phyloP scores from a whole-genome alignment of 1,140 invertebrate species.

The Philotrypesis tridentata region DNA sequence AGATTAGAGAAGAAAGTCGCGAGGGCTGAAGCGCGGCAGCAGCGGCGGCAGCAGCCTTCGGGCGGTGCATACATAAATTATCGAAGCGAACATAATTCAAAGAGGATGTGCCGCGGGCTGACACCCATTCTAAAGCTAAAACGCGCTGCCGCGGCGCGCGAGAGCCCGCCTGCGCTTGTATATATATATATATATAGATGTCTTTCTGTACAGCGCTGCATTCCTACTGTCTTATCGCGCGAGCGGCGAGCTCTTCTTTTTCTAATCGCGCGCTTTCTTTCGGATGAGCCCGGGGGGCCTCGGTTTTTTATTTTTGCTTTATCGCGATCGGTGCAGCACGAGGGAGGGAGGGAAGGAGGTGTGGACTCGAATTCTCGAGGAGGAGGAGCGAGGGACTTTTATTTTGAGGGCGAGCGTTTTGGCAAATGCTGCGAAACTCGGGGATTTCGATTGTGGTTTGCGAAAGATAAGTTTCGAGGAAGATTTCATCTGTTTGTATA shows the following conservation, averaged over 20 bases:
- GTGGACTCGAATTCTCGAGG: too few relatives aligned
- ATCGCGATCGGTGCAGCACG: neutral
- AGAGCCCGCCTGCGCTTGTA: too few relatives aligned
- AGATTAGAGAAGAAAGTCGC: conserved; percentile 20
- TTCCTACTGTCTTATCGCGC: neutral
- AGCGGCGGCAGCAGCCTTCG: neutral
- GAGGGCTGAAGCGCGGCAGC: neutral
- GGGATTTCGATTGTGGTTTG: too few relatives aligned
- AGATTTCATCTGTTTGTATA: too few relatives aligned
- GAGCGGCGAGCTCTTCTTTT: neutral
- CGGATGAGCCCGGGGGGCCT: neutral
- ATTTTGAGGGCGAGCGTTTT: too few relatives aligned
- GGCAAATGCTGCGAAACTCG: too few relatives aligned
- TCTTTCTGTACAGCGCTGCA: neutral
- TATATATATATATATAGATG: too few relatives aligned
- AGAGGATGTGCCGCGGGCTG: conserved; percentile 32
- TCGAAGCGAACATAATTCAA: conserved; percentile 46
- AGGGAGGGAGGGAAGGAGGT: too few relatives aligned
- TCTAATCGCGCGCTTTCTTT: neutral
- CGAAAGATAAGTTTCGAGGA: too few relatives aligned
- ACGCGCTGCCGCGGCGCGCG: too few relatives aligned
- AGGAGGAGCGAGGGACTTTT: too few relatives aligned
- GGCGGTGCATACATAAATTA: conserved; percentile 40
- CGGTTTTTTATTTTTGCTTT: too few relatives aligned
- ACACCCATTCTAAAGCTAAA: conserved; percentile 29